Base-by-base conservation (phyloP, 2,888 invertebrate genomes). In the Cryptocheilus praepositus region DNA sequence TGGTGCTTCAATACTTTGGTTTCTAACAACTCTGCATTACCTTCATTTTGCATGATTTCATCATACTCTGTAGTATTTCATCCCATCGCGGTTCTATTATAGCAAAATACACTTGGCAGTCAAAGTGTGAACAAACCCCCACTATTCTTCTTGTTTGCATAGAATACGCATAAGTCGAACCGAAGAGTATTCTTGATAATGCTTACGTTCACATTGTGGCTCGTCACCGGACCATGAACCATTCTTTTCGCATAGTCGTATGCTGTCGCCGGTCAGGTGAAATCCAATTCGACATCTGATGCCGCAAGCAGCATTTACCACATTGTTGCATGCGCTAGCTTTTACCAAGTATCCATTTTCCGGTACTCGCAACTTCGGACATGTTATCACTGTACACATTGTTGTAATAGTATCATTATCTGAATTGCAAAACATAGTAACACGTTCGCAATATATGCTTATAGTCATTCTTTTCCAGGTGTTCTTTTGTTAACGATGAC, bases 241-340 rank as follows among this genome's bases (percentile, higher is more conserved):
- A 83, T 92, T 91, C 65, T 90, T 91, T 70, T 91, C 90, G 81
- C 94, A 94, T 11, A 93, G 88, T 64, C 93, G 88, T 54, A 94
- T 91, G 75, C 91, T 92, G 74, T 86, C 85, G 85, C 92, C 83
- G 74, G 83, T 79, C 81, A 89, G 79, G 83, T 90, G 87, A 83
- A 92, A 94, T 0, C 94, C 94, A 25, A 92, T 91, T 78, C 91
- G 90, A 82, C 94, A 94, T 52, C 92, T 89, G 7, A 93, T 89
- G 0, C 93, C 94, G 85, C 94, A 94, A 0, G 93, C 93, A n/a
- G 93, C 93, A 82, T 93, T 92, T 57, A 93, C 89, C 5, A 92
- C 92, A 78, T 92, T 92, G 66, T 90, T 91, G 83, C 94, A 94
- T 28, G 90, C 89, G 46, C 90, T 90, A 1, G 83, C 84, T 76